Percentiles rank a stretch among this genome's conserved stretches.
Conservation (phyloP, 2,888 invertebrate species). For the Cheiracanthium punctorium region DNA sequence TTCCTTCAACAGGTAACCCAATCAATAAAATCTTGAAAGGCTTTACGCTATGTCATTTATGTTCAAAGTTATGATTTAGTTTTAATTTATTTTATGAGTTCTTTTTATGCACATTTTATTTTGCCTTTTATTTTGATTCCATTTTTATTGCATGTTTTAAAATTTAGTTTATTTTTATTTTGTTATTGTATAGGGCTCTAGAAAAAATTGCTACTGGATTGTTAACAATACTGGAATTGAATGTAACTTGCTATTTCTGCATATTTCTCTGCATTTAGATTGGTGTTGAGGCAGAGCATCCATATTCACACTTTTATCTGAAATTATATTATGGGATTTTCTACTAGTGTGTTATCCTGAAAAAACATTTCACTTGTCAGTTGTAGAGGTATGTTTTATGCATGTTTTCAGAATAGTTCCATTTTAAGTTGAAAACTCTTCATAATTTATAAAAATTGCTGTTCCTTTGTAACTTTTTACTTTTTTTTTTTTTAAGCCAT, state of each 20-base stretch:
- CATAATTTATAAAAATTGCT: too few relatives aligned
- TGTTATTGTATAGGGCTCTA: slow-evolving; percentile 49
- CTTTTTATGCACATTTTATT: too few relatives aligned
- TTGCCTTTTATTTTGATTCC: slow-evolving; percentile 29
- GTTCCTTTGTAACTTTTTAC: too few relatives aligned
- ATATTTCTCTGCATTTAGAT: slow-evolving; percentile 31
- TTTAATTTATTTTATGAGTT: too few relatives aligned
- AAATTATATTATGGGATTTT: slow-evolving; percentile 43
- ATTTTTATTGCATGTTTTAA: slow-evolving; percentile 52
- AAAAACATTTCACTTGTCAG: slow-evolving; percentile 18
- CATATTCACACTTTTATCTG: slow-evolving; percentile 23
- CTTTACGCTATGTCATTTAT: too few relatives aligned
- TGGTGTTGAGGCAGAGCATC: slow-evolving; percentile 34
- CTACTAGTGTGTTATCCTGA: slow-evolving; percentile 26
- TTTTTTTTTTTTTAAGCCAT: too few relatives aligned
- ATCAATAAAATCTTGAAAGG: too few relatives aligned
- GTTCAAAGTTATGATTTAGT: too few relatives aligned
- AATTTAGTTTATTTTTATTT: slow-evolving; percentile 56
- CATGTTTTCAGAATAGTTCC: slow-evolving; percentile 30
- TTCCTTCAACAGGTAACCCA: too few relatives aligned
- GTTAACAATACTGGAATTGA: slow-evolving; percentile 33
- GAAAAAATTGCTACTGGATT: slow-evolving; percentile 39
- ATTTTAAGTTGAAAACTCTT: too few relatives aligned
- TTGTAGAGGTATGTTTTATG: slow-evolving; percentile 56
- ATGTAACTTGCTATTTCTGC: slow-evolving; percentile 39